Evolutionary conservation across 2,888 invertebrate genomes (phyloP).

Genomic region (Halictus ligatus): DNA sequence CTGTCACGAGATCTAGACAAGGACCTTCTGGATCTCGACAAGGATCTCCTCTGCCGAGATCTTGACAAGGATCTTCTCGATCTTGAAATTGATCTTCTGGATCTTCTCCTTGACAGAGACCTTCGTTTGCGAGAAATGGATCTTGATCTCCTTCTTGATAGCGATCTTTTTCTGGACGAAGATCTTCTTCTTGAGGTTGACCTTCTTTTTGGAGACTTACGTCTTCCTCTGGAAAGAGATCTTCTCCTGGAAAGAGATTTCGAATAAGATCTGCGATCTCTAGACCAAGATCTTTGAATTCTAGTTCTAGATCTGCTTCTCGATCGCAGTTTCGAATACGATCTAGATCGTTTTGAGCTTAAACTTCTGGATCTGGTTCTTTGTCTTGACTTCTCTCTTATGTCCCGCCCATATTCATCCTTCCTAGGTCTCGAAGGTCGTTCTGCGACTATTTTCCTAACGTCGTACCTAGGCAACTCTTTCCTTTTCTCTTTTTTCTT

Average conservation of each 20-base stretch:
- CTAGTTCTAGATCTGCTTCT: constrained; percentile 79
- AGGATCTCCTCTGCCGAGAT: constrained; percentile 68
- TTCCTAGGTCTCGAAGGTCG: constrained; percentile 87
- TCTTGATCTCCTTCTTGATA: constrained; percentile 70
- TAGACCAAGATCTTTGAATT: constrained; percentile 78
- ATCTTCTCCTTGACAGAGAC: constrained; percentile 73
- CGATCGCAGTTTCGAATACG: constrained; percentile 78
- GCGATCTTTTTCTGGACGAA: constrained; percentile 69
- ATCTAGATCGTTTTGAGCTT: constrained; percentile 77
- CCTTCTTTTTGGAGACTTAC: constrained; percentile 73
- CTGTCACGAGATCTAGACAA: constrained; percentile 74
- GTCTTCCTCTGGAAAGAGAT: constrained; percentile 76
- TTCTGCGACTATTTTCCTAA: constrained; percentile 91
- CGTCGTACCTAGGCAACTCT: constrained; percentile 93
- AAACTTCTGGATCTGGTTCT: constrained; percentile 73
- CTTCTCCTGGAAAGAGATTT: constrained; percentile 74
- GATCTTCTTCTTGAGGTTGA: constrained; percentile 77
- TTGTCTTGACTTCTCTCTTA: constrained; percentile 79
- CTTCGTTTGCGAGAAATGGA: constrained; percentile 76
- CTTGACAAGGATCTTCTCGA: constrained; percentile 74
- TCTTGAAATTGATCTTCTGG: constrained; percentile 71
- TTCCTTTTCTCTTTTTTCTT: constrained; percentile 88
- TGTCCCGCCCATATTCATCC: constrained; percentile 92
- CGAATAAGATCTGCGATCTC: constrained; percentile 73
- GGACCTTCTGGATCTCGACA: constrained; percentile 71